These are phyloP conservation scores for Papilio aristodemus DNA, from an alignment of 1,140 invertebrate species.

Conservation along the genomic window DNA sequence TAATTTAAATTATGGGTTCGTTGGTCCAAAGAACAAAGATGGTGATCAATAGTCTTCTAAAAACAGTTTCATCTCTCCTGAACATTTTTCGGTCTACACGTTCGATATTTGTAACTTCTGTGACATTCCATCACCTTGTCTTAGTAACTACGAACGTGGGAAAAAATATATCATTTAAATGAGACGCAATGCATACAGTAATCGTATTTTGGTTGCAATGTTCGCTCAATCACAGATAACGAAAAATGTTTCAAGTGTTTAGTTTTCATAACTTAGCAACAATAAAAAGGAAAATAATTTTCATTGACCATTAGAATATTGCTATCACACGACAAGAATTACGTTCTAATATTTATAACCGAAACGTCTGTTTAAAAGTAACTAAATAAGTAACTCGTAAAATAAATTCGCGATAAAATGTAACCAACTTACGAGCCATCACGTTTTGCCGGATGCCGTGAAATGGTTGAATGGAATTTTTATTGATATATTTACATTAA, in stretches of 20 bases:
- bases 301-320: neutral
- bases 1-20: no score
- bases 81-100: no score
- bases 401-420: conserved; percentile 16
- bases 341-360: neutral
- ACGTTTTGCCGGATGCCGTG: neutral
- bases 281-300: neutral
- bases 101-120: no score
- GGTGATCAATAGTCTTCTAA: no score
- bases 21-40: no score
- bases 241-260: neutral
- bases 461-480: conserved; percentile 1
- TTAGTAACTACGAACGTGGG: no score
- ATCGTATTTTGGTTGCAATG: neutral
- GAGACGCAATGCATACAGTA: no score
- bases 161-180: no score
- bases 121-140: no score
- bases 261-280: neutral
- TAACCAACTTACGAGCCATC: conserved; percentile 1
- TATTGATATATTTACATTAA: neutral
- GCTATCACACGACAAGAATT: neutral
- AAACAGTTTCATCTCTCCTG: no score
- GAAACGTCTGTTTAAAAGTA: neutral
- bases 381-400: conserved; percentile 15
- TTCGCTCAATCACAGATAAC: neutral